phyloP scores from a whole-genome alignment of 2,113 vertebrate species.

The Pagrus major region DNA sequence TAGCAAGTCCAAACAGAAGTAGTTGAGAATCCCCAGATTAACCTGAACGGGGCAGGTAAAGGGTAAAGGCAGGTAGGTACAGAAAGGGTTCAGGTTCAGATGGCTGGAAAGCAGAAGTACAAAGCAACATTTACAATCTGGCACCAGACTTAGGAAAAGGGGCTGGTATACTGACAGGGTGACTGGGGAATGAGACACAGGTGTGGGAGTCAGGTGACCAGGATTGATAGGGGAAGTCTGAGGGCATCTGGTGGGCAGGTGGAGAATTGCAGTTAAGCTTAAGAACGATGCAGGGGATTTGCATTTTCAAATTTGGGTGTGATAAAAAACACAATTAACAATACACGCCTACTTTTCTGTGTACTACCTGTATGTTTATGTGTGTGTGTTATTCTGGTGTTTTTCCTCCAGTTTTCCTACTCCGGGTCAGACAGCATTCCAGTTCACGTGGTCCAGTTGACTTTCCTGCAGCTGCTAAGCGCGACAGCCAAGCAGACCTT shows the following conservation, averaged over 20 bases:
- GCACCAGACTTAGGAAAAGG: not conserved
- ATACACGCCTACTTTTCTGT: too few species aligned
- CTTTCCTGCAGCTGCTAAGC: constrained; percentile 95
- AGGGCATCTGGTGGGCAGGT: not conserved
- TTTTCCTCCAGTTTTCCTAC: constrained; percentile 89
- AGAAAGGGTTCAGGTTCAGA: not conserved
- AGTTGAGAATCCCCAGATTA: not conserved
- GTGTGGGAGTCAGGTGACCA: not conserved
- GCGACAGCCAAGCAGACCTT: constrained; percentile 93
- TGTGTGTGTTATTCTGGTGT: not conserved
- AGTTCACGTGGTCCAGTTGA: constrained; percentile 94
- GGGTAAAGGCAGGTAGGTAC: not conserved
- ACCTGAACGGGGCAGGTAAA: not conserved
- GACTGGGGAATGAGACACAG: not conserved
- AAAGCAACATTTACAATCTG: not conserved
- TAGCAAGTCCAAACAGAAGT: not conserved
- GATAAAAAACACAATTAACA: not conserved
- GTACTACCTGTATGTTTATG: not conserved
- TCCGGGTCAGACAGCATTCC: constrained; percentile 89
- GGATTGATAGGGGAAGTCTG: not conserved
- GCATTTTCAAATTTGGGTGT: too few species aligned
- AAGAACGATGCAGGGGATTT: not conserved
- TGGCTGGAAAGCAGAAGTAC: not conserved
- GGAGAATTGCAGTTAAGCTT: not conserved
- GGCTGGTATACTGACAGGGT: not conserved